Evolutionary conservation across 2,888 invertebrate species (phyloP), one percentile per base, ranked within the genome.

Genomic region (Erpobdella octoculata): DNA sequence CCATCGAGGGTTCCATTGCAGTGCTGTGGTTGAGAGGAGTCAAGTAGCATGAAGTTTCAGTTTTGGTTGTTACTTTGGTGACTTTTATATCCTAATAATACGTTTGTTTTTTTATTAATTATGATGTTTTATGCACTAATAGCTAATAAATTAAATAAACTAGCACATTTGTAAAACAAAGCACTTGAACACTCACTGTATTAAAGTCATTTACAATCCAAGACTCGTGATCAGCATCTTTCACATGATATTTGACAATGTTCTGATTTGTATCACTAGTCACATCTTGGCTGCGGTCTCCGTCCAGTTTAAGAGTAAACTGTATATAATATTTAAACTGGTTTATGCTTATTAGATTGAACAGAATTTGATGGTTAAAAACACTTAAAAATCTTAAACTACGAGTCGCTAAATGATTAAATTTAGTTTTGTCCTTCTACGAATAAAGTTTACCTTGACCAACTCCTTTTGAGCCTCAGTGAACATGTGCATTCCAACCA

Each of bases 181-280:
- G n/a, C n/a, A n/a, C n/a, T n/a, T n/a, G n/a, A n/a, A n/a, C n/a
- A n/a, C n/a, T n/a, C n/a, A 71, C 71, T 64, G 31, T 71, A 35
- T 71, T 71, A 35, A 71, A 71, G 36, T 71, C 71, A 64, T 62
- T 64, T 62, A 71, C 46, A 28, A 71, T 38, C 62, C 64, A 71
- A n/a, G 71, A 33, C 28, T 64, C 62, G 36, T 64, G 71, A 18
- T 59, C 71, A 18, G 38, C 15, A 21, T 71, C 59, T 0, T 21
- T 6, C 12, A 71, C 41, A 25, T 71, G 38, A 25, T 71, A 71
- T 12, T 46, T 41, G 28, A 71, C 71, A 15, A 64, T 31, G 9
- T 71, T 71, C 28, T 35, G n/a, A 25, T 35, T 71, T 3, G 46
- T 38, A 64, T 71, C 71, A 21, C 64, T 46, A 9, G 38, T 64